A percentile compares a stretch with the other conserved stretches of the same genome.
Evolutionary conservation across 1,140 invertebrate species (phyloP).

Genomic region (Aphelenchoides besseyi): DNA sequence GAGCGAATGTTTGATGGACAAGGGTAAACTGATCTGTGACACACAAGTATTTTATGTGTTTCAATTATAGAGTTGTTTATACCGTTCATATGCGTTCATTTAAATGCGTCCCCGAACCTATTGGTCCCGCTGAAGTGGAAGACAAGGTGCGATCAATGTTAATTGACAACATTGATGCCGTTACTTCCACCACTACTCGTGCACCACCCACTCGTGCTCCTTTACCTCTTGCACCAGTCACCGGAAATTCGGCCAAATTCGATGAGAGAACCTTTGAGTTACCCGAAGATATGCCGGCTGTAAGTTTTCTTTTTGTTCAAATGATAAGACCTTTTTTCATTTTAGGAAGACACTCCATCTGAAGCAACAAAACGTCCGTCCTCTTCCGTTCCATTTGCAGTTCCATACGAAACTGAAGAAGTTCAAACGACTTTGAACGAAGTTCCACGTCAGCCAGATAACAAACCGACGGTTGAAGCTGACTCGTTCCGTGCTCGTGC

Average conservation of each 20-base stretch:
- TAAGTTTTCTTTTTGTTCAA: not conserved
- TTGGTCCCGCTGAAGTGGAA: slow-evolving; percentile 25
- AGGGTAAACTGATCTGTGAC: slow-evolving; percentile 15
- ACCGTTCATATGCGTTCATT: slow-evolving; percentile 33
- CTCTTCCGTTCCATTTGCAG: slow-evolving; percentile 1
- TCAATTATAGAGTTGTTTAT: slow-evolving; percentile 31
- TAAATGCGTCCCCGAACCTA: slow-evolving; percentile 34
- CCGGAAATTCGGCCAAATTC: not conserved
- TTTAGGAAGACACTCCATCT: slow-evolving; percentile 6
- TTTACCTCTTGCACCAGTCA: slow-evolving; percentile 1
- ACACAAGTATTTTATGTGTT: not conserved
- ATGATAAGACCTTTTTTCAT: not conserved
- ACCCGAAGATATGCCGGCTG: slow-evolving; percentile 32
- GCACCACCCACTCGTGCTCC: not conserved
- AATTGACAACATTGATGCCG: slow-evolving; percentile 39
- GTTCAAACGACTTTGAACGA: not conserved
- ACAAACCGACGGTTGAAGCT: not conserved
- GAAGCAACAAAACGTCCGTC: not conserved
- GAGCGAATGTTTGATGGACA: slow-evolving; percentile 38
- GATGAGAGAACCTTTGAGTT: slow-evolving; percentile 34
- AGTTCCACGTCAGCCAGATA: not conserved
- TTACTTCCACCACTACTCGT: not conserved
- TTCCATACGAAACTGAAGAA: slow-evolving; percentile 20
- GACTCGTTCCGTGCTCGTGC: slow-evolving; percentile 3
- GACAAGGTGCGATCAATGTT: slow-evolving; percentile 22